Base-by-base conservation (phyloP, 1,140 invertebrate species). In the Drosophila persimilis region DNA sequence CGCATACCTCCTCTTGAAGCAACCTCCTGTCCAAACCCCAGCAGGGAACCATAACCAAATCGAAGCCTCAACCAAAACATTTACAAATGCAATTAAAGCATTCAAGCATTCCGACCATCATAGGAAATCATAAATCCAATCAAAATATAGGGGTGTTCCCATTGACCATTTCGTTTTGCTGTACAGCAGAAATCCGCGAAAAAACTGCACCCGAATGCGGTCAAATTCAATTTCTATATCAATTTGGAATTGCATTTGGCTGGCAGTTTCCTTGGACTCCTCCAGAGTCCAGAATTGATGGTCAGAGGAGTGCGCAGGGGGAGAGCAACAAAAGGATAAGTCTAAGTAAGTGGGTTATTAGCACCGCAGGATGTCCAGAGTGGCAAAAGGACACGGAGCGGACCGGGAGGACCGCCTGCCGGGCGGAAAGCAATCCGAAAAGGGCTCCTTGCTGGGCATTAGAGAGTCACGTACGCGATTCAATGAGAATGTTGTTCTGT, bases 301-400 rank as follows among this genome's bases (percentile, higher is more conserved):
- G 54, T 8, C 54, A 17, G n/a, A 26, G 39, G 41, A 3, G 6
- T 3, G 3, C 13, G 13, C 46, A 24, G 20, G 13, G 46, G 11
- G 35, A 17, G 35, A 60, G 45, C 63, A 69, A 86, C 83, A 86
- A 88, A 69, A 67, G 83, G 83, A 88, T 86, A 86, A 88, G 83
- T 88, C 80, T 86, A 88, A 86, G 83, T 86, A 86, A 88, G 83
- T 86, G 78, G 83, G 83, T 88, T 86, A 86, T 86, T 86, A 86
- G 75, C 83, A 64, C 83, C 75, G 78, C 83, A 88, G 83, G 83
- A 86, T 69, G 63, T 51, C 78, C 61, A 56, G 67, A 69, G 64
- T 50, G 52, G 64, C 66, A 29, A 50, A 70, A 69, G 66, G 63
- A 69, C 65, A 69, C 55, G 56, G 60, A 15, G 8, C 59, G 56